phyloP scores from a whole-genome alignment of 64 coral and sea anemone species.

The Montipora foliosa region DNA sequence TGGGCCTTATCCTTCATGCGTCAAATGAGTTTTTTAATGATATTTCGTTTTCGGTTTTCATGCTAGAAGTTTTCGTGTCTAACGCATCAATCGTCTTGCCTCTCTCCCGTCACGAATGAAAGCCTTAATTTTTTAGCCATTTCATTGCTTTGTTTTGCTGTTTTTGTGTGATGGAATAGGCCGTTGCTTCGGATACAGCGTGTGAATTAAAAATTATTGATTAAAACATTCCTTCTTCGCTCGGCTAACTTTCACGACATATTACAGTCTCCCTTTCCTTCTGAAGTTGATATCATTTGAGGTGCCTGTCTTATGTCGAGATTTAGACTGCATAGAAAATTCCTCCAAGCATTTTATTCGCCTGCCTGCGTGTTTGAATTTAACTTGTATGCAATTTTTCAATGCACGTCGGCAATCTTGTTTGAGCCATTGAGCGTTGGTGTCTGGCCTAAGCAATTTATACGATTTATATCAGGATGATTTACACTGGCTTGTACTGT shows the following conservation, averaged over 20 bases:
- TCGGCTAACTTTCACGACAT: background rate
- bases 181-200: slow-evolving; percentile 14
- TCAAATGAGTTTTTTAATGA: background rate
- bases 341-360: background rate
- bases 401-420: too few species aligned
- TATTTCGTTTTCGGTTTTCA: slow-evolving; percentile 7
- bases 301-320: background rate
- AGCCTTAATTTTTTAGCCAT: slow-evolving; percentile 3
- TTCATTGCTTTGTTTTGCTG: slow-evolving; percentile 32
- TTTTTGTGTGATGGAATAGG: slow-evolving; percentile 12
- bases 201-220: background rate
- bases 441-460: too few species aligned
- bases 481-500: background rate
- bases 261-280: background rate
- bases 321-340: background rate
- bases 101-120: background rate
- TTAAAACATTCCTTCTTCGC: background rate
- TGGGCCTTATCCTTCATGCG: background rate
- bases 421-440: too few species aligned
- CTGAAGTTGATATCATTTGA: background rate
- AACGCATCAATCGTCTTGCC: background rate
- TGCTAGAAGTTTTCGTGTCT: background rate
- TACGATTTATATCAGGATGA: too few species aligned
- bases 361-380: background rate
- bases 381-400: too few species aligned